Evolutionary conservation across 2,888 invertebrate genomes (phyloP).

Genomic region (Mylabris sibirica): DNA sequence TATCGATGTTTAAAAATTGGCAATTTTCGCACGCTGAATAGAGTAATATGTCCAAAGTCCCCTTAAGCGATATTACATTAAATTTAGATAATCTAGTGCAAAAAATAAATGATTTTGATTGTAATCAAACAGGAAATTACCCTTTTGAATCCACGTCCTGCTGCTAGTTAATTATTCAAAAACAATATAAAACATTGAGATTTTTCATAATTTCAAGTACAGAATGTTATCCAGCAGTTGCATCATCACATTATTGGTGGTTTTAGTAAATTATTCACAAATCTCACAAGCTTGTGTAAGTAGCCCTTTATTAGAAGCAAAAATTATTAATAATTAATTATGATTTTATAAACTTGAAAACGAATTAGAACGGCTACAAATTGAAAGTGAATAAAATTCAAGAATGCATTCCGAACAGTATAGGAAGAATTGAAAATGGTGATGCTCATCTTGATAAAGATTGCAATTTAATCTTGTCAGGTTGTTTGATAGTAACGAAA

Average conservation of each 20-base stretch:
- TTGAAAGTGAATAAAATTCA: constrained; percentile 42
- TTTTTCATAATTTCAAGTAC: background rate
- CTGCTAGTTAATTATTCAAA: background rate
- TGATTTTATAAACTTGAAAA: background rate
- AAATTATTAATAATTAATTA: background rate
- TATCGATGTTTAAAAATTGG: too few relatives aligned
- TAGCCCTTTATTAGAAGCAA: background rate
- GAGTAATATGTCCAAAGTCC: too few relatives aligned
- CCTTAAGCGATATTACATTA: background rate
- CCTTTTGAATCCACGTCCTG: background rate
- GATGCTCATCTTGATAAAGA: constrained; percentile 53
- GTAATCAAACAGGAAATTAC: constrained; percentile 3
- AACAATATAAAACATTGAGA: background rate
- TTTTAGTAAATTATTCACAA: background rate
- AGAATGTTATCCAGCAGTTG: background rate
- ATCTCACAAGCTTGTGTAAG: constrained; percentile 15
- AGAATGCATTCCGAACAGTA: constrained; percentile 43
- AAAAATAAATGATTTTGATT: background rate
- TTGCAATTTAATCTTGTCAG: constrained; percentile 60
- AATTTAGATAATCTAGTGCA: background rate
- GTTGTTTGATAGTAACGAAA: constrained; percentile 59
- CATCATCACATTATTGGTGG: background rate
- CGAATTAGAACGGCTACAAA: constrained; percentile 48
- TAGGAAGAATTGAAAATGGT: constrained; percentile 41
- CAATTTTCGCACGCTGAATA: too few relatives aligned